Percentiles rank a stretch among this genome's conserved stretches.
phyloP scores from a whole-genome alignment of 2,797 vertebrate species.

The Rhinella marina region DNA sequence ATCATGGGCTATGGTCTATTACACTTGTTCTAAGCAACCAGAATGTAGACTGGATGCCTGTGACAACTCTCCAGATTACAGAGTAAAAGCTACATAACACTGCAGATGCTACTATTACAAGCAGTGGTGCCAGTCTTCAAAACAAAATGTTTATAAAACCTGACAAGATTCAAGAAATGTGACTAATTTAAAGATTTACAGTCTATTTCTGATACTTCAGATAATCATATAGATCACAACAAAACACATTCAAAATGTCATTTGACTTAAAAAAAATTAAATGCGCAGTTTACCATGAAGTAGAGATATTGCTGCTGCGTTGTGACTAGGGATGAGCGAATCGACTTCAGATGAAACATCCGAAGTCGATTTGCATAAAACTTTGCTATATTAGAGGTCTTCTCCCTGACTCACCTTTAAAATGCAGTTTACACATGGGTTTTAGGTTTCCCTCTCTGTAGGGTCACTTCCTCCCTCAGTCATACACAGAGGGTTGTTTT shows the following conservation, averaged over 20 bases:
- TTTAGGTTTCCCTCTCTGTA: too few species aligned
- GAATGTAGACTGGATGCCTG: background rate
- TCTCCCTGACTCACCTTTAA: too few species aligned
- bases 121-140: background rate
- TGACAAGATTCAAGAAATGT: background rate
- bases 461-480: too few species aligned
- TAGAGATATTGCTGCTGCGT: background rate
- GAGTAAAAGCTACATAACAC: background rate
- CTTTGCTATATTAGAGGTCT: too few species aligned
- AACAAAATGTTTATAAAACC: background rate
- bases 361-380: too few species aligned
- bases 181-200: background rate
- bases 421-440: too few species aligned
- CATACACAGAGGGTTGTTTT: too few species aligned
- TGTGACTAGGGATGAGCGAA: too few species aligned
- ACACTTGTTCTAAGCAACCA: background rate
- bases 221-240: background rate
- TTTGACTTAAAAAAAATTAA: background rate
- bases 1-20: background rate
- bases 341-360: too few species aligned
- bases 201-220: background rate
- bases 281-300: background rate
- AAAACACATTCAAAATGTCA: constrained; percentile 1
- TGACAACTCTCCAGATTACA: background rate
- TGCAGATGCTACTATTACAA: background rate